Conservation (phyloP, 2,797 vertebrate genomes). For the Delichon dasypus region DNA sequence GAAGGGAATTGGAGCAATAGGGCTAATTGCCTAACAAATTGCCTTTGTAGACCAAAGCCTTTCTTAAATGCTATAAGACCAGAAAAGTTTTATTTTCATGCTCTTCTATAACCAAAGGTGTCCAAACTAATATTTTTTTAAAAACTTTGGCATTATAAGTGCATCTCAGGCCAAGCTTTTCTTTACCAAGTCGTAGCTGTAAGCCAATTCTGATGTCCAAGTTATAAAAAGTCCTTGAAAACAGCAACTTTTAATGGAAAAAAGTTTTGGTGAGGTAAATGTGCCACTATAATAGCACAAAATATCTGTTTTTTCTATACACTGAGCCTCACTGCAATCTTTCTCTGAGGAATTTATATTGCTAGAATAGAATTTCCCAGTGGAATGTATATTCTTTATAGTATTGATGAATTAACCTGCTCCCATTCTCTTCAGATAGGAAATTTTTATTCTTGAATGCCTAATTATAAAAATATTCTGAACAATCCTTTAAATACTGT, state of each 20-base stretch:
- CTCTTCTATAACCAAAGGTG: constrained; percentile 5
- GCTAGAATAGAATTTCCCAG: constrained; percentile 56
- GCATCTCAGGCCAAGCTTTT: constrained; percentile 24
- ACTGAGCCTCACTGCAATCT: background rate
- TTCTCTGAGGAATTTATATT: constrained; percentile 68
- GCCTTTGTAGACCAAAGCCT: constrained; percentile 40
- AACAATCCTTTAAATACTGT: background rate
- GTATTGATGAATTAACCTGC: constrained; percentile 21
- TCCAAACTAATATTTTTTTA: constrained; percentile 2
- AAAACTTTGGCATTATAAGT: constrained; percentile 35
- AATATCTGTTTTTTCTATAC: constrained; percentile 66
- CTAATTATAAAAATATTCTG: background rate
- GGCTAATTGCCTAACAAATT: constrained; percentile 32
- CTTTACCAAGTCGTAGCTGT: constrained; percentile 58
- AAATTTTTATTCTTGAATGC: constrained; percentile 22
- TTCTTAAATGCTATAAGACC: background rate
- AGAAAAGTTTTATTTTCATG: constrained; percentile 24
- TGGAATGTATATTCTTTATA: constrained; percentile 55
- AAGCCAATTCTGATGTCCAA: constrained; percentile 66
- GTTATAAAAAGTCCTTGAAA: constrained; percentile 62
- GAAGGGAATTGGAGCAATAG: constrained; percentile 12
- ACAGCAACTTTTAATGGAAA: constrained; percentile 71
- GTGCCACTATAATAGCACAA: constrained; percentile 53
- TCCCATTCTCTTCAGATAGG: background rate
- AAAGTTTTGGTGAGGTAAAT: constrained; percentile 42